Evolutionary conservation across 92 coral and sea anemone species (phyloP).

Genomic region (Blastomussa wellsi): DNA sequence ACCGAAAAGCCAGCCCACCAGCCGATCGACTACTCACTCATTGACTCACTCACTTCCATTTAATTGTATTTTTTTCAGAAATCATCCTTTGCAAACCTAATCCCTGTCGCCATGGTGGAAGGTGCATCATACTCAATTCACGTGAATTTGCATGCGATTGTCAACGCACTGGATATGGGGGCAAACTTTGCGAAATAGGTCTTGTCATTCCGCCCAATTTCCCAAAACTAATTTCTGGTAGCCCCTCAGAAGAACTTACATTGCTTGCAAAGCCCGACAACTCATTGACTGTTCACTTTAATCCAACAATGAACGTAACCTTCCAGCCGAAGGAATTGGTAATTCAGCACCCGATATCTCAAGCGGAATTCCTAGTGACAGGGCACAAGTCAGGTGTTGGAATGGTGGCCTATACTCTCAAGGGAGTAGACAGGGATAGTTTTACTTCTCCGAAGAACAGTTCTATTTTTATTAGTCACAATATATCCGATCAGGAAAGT

Average conservation of each 20-base stretch:
- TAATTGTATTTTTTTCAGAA: conserved; percentile 31
- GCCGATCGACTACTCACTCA: not conserved
- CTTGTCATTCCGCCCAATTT: conserved; percentile 44
- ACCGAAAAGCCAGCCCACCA: no score
- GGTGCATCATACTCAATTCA: conserved; percentile 29
- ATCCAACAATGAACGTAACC: conserved; percentile 35
- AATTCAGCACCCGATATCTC: conserved; percentile 34
- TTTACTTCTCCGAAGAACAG: conserved; percentile 49
- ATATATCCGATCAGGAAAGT: conserved; percentile 11
- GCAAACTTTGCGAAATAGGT: conserved; percentile 54
- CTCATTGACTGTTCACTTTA: conserved; percentile 28
- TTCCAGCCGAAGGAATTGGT: conserved; percentile 30
- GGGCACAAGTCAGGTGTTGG: conserved; percentile 51
- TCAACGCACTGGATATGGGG: conserved; percentile 56
- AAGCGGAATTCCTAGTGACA: conserved; percentile 43
- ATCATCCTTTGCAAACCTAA: conserved; percentile 51
- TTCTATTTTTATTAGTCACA: conserved; percentile 31
- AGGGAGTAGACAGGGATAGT: conserved; percentile 29
- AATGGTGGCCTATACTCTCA: conserved; percentile 42
- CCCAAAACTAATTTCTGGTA: conserved; percentile 44
- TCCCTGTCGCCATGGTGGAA: conserved; percentile 62
- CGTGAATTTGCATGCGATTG: conserved; percentile 53
- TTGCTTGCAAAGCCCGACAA: conserved; percentile 47
- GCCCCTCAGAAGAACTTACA: conserved; percentile 24
- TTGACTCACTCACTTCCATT: not conserved